Evolutionary conservation across 2,888 invertebrate species (phyloP), one percentile per base, ranked within the genome.

Genomic region (Nymphalis urticae): DNA sequence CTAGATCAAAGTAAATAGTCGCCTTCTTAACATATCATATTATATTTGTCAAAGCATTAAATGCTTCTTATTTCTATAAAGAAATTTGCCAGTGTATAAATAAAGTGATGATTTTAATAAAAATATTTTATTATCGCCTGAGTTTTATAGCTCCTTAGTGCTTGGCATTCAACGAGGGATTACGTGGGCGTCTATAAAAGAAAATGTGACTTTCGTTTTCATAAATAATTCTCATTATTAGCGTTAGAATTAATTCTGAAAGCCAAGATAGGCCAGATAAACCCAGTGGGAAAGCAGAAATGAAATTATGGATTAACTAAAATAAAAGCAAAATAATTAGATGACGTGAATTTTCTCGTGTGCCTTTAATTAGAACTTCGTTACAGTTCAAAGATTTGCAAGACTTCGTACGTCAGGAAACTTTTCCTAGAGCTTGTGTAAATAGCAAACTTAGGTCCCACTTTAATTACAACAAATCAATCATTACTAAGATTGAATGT

Each of bases 51-150:
- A 54, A 32, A 7, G 17, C 4, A 24, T 16, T 27, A 17, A 17
- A 53, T 13, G 16, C 1, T 13, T 54, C 27, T n/a, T 32, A 32
- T 32, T 17, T 17, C 9, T 17, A n/a, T 32, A 17, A 56, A 24
- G 13, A 53, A 24, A 56, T 54, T 3, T 36, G 36, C 19, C 36
- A 19, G 21, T 1, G 36, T 10, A 51, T 32, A 48, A 48, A 48
- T 16, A 19, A 13, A 19, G 24, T 62, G 60, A 13, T n/a, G 48
- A 67, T 51, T 62, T 62, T 66, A 36, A 62, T 62, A 48, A 62
- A 58, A 62, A 62, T 62, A 62, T 50, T 67, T 62, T 62, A 62
- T 56, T 56, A 66, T n/a, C 56, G 50, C 56, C 56, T 66, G 56
- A 8, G 24, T 53, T 67, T 66, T 67, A 62, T 27, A 48, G 42